A percentile compares a stretch with the other conserved stretches of the same genome.
phyloP scores from a whole-genome alignment of 2,113 vertebrate species.

The Datnioides undecimradiatus region DNA sequence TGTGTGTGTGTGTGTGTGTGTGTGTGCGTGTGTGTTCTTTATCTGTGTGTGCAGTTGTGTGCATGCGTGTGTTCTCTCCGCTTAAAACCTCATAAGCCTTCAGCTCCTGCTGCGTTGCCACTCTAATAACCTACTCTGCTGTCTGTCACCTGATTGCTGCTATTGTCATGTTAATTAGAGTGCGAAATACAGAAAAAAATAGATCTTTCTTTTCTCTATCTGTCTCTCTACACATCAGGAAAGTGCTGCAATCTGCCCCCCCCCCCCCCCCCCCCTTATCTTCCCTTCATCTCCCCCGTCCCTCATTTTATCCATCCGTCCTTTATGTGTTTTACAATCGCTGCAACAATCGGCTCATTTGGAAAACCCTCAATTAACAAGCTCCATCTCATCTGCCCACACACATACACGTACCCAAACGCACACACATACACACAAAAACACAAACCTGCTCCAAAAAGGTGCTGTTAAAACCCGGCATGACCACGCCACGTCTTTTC shows the following conservation, averaged over 20 bases:
- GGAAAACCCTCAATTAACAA: constrained; percentile 83
- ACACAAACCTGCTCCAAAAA: constrained; percentile 40
- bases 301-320: constrained; percentile 68
- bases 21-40: constrained; percentile 13
- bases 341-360: constrained; percentile 83
- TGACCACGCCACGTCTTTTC: constrained; percentile 25
- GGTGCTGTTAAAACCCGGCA: constrained; percentile 43
- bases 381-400: constrained; percentile 70
- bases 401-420: background rate
- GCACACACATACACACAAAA: background rate
- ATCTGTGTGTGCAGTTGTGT: constrained; percentile 14
- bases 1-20: constrained; percentile 38
- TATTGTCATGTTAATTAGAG: constrained; percentile 85
- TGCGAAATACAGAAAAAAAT: constrained; percentile 62
- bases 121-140: constrained; percentile 79
- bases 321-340: constrained; percentile 80
- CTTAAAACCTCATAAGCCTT: constrained; percentile 66
- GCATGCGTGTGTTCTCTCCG: constrained; percentile 30
- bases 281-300: constrained; percentile 69
- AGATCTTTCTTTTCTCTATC: constrained; percentile 64
- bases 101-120: constrained; percentile 64
- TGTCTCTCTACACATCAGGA: constrained; percentile 61
- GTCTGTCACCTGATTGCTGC: constrained; percentile 81
- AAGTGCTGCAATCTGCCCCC: constrained; percentile 58
- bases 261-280: constrained; percentile 58